Conservation (phyloP, 2,113 vertebrate genomes). For the Crotalus helleri region DNA sequence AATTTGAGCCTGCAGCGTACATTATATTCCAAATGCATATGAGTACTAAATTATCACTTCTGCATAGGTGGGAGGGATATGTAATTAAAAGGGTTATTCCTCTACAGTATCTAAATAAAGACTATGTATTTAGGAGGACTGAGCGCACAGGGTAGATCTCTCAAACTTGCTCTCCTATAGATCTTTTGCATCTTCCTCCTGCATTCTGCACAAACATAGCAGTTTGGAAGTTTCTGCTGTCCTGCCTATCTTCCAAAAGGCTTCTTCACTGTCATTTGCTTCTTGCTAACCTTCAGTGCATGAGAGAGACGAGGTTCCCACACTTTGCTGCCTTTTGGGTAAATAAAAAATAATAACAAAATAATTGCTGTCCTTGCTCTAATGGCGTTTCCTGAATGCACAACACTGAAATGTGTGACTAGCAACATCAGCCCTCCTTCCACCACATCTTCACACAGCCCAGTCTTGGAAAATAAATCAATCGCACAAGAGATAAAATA, state of each 20-base stretch:
- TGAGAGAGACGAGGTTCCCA: background rate
- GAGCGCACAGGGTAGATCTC: background rate
- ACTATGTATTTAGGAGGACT: conserved; percentile 2
- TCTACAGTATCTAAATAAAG: conserved; percentile 45
- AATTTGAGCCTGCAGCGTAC: conserved; percentile 35
- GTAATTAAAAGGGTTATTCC: conserved; percentile 53
- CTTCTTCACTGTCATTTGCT: background rate
- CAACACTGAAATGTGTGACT: background rate
- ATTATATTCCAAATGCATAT: conserved; percentile 35
- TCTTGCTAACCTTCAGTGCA: background rate
- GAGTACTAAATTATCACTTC: conserved; percentile 46
- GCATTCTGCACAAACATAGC: background rate
- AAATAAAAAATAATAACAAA: background rate
- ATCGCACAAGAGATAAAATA: background rate
- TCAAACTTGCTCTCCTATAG: background rate
- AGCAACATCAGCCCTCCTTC: background rate
- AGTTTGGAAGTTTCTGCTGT: background rate
- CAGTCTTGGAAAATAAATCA: background rate
- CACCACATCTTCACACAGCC: background rate
- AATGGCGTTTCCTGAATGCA: background rate
- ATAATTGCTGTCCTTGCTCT: background rate
- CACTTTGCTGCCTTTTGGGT: background rate
- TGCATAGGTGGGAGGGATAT: conserved; percentile 32
- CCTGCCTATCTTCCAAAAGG: background rate
- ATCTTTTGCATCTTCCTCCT: background rate